These are phyloP conservation scores for Pangasius sanitwongsei DNA, from an alignment of 2,797 vertebrate species.

Conservation along the genomic window DNA sequence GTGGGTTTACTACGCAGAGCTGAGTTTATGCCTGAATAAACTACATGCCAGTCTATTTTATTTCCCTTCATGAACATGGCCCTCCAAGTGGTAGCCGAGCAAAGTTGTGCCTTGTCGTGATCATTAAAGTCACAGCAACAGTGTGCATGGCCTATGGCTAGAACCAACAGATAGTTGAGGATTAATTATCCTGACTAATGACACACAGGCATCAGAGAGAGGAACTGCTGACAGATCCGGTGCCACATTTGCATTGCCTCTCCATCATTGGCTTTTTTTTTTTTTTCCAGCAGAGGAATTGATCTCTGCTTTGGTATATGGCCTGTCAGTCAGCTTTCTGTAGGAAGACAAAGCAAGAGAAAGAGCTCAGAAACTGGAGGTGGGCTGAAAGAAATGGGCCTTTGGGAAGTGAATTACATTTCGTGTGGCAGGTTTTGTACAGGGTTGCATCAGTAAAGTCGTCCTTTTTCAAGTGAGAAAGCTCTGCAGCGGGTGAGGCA, in stretches of 20 bases:
- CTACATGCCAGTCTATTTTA: background rate
- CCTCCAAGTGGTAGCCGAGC: conserved; percentile 10
- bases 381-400: conserved; percentile 16
- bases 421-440: conserved; percentile 30
- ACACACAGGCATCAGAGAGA: background rate
- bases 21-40: background rate
- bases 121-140: conserved; percentile 30
- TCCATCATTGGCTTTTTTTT: background rate
- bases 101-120: conserved; percentile 29
- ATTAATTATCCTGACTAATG: conserved; percentile 51
- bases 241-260: conserved; percentile 16
- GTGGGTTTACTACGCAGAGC: background rate
- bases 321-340: conserved; percentile 34
- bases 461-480: background rate
- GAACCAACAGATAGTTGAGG: conserved; percentile 24
- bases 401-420: conserved; percentile 22
- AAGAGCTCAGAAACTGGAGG: background rate
- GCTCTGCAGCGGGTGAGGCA: background rate
- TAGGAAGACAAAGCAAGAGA: background rate
- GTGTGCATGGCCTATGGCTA: conserved; percentile 23
- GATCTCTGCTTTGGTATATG: conserved; percentile 32
- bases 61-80: background rate
- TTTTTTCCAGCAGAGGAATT: background rate
- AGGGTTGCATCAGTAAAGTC: conserved; percentile 32
- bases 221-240: conserved; percentile 6